Percentiles rank a stretch among this genome's conserved stretches.
These are phyloP conservation scores for Orchesellides sinensis DNA, from an alignment of 2,888 invertebrate species.

Conservation along the genomic window DNA sequence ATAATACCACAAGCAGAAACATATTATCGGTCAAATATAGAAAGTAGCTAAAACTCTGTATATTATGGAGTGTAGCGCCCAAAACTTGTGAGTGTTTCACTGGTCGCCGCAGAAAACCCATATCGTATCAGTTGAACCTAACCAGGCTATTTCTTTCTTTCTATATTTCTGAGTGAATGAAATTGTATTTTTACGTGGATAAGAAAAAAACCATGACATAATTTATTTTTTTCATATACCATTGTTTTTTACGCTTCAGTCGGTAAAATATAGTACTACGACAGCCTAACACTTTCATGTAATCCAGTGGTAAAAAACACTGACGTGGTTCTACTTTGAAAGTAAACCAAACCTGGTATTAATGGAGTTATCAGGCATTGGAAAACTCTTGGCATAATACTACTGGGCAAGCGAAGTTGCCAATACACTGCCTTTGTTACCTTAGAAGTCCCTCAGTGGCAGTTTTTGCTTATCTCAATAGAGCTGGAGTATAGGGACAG, in stretches of 20 bases:
- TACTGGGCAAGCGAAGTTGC: neutral
- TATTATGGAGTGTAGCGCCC: too few species aligned
- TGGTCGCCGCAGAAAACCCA: constrained; percentile 7
- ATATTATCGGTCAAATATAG: too few species aligned
- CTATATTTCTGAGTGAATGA: neutral
- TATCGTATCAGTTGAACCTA: neutral
- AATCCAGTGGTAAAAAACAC: constrained; percentile 10
- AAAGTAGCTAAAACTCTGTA: too few species aligned
- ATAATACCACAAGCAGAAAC: constrained; percentile 1
- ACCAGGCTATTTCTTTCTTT: neutral
- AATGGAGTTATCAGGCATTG: constrained; percentile 18
- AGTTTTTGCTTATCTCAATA: neutral
- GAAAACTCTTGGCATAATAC: neutral
- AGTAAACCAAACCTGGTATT: constrained; percentile 15
- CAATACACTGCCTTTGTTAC: neutral
- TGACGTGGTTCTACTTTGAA: neutral
- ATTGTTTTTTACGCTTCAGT: neutral
- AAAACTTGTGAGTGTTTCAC: too few species aligned
- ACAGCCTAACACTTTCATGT: constrained; percentile 17
- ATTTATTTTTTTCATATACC: too few species aligned
- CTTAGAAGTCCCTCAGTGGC: neutral
- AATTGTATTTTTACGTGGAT: neutral
- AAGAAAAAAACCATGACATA: too few species aligned
- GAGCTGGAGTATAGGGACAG: neutral
- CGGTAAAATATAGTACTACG: neutral